Conservation (phyloP, 92 coral and sea anemone species). For the Blastomussa wellsi region DNA sequence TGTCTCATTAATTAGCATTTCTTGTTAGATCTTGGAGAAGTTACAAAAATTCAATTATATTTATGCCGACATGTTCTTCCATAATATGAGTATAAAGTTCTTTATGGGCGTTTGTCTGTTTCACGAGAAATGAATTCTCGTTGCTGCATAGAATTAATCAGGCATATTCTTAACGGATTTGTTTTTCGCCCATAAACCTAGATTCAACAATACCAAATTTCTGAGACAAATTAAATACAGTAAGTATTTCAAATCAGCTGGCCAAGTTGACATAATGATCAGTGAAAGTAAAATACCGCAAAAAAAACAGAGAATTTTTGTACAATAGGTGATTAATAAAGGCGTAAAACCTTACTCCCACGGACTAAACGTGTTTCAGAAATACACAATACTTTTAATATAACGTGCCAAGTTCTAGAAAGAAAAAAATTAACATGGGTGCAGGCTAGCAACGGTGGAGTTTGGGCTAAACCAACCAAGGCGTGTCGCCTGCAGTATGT, state of each 20-base stretch:
- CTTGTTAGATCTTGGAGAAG: not conserved
- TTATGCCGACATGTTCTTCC: not conserved
- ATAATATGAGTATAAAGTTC: not conserved
- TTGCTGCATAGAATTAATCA: not conserved
- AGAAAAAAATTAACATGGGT: not conserved
- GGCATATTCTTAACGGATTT: not conserved
- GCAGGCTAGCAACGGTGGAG: not conserved
- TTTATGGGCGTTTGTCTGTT: not conserved
- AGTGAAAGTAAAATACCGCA: not conserved
- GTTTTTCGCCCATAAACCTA: not conserved
- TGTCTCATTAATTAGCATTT: not conserved
- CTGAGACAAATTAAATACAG: not conserved
- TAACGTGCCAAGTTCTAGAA: not conserved
- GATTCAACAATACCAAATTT: not conserved
- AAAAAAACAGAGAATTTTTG: not conserved
- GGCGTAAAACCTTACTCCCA: not conserved
- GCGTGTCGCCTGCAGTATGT: not conserved
- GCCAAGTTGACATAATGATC: not conserved
- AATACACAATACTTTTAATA: not conserved
- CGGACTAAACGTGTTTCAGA: not conserved
- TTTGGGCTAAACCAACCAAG: not conserved
- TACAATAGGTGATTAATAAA: not conserved
- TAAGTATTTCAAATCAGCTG: not conserved
- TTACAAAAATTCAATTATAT: not conserved
- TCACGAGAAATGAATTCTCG: not conserved